A percentile compares a stretch with the other conserved stretches of the same genome.
These are phyloP conservation scores for Apomyelois bistriatella DNA, from an alignment of 2,888 invertebrate species.

Conservation along the genomic window DNA sequence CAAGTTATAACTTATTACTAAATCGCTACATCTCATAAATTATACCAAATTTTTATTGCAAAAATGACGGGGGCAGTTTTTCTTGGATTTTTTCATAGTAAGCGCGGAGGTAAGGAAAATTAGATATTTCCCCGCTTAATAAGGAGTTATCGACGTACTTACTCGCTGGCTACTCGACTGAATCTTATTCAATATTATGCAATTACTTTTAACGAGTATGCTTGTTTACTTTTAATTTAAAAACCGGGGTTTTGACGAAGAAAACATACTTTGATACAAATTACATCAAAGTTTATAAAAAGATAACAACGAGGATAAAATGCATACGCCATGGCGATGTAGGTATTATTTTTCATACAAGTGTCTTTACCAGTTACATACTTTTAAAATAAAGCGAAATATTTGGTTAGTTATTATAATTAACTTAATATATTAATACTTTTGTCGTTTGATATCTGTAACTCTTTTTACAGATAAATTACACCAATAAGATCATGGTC, in stretches of 20 bases:
- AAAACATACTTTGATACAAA: neutral
- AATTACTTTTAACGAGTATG: slow-evolving; percentile 45
- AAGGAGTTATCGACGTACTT: slow-evolving; percentile 53
- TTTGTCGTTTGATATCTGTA: too few species aligned
- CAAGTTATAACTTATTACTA: neutral
- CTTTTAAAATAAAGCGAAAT: too few species aligned
- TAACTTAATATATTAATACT: too few species aligned
- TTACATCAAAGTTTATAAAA: neutral
- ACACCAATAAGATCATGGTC: too few species aligned
- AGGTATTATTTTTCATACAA: too few species aligned
- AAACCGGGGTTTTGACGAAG: neutral
- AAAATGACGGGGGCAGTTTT: slow-evolving; percentile 45
- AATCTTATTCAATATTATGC: slow-evolving; percentile 47
- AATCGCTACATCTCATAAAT: slow-evolving; percentile 25
- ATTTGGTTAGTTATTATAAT: too few species aligned
- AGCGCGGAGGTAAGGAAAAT: slow-evolving; percentile 54
- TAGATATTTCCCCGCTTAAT: slow-evolving; percentile 62
- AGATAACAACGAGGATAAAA: neutral
- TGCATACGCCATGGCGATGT: neutral
- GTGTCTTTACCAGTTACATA: too few species aligned
- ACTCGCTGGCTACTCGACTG: slow-evolving; percentile 24
- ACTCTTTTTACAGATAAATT: too few species aligned
- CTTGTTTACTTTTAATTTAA: slow-evolving; percentile 19
- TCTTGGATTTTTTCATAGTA: slow-evolving; percentile 59
- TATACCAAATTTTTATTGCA: slow-evolving; percentile 29